Base-by-base conservation (phyloP, 2,113 vertebrate species). In the Hydrolagus affinis region DNA sequence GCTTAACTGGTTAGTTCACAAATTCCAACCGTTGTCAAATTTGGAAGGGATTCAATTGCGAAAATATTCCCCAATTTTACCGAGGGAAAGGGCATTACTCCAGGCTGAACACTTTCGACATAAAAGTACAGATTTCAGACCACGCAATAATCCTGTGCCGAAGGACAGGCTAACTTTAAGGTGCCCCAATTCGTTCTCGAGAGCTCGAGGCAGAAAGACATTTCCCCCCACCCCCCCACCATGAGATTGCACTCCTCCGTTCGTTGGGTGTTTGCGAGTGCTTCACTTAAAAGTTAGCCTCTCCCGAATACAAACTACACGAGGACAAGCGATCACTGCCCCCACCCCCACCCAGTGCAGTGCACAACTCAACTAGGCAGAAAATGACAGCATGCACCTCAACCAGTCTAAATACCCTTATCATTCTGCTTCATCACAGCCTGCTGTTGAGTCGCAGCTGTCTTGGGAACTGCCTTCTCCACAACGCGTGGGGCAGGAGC, bases 391-490 rank as follows among this genome's bases (percentile, higher is more conserved):
- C 94, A 95, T 94, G 94, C 94, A 94, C 91, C 11, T 91, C 91
- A 94, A 91, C 70, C 86, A 23, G 88, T 88, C 73, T 87, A 91
- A 91, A 93, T 98, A 99, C 97, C 97, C 96, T 96, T 94, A 91
- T 97, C 91, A 87, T 98, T 97, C 95, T 83, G 78, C 78, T 96
- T 98, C 95, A 96, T 91, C 90, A 92, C 80, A 87, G 94, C 91
- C 75, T 94, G 95, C 94, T 93, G 92, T 88, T 93, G 93, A 86
- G 91, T 89, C 90, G 92, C 91, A 77, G 78, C 60, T 66, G 62
- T 83, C 78, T 83, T 83, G 78, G 78, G 60, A 83, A 88, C 83
- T 23, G 89, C 89, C 76, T 85, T 86, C 78, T 83, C 78, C 62
- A 83, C 12, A 66, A 83, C 78, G 85, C 89, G 86, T 91, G 92